Percentiles rank a stretch among this genome's conserved stretches.
Evolutionary conservation across 2,888 invertebrate species (phyloP).

Genomic region (Autographa gamma): DNA sequence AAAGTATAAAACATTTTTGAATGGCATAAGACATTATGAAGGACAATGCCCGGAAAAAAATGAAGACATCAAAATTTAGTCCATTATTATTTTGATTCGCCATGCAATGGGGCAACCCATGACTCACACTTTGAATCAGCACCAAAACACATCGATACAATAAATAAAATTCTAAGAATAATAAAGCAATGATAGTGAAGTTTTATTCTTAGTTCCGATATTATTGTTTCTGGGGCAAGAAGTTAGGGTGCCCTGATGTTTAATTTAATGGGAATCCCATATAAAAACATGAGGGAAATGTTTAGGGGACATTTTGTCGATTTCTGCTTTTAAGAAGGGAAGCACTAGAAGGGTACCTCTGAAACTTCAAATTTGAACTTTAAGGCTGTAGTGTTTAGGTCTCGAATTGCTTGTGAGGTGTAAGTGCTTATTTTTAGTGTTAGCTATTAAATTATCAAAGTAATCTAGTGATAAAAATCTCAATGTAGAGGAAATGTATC

Average conservation of each 20-base stretch:
- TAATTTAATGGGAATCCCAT: constrained; percentile 65
- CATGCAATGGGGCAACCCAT: not conserved
- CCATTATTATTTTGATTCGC: constrained; percentile 1
- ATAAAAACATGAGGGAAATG: constrained; percentile 69
- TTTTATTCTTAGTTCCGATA: constrained; percentile 68
- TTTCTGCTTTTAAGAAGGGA: constrained; percentile 58
- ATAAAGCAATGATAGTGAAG: constrained; percentile 62
- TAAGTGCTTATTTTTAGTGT: constrained; percentile 49
- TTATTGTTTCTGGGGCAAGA: constrained; percentile 71
- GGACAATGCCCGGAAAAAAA: constrained; percentile 2
- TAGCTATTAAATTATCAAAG: constrained; percentile 59
- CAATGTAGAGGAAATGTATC: constrained; percentile 52
- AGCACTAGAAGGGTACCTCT: constrained; percentile 26
- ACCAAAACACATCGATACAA: constrained; percentile 15
- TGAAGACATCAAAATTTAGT: not conserved
- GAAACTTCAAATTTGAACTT: constrained; percentile 21
- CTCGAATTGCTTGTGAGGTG: not conserved
- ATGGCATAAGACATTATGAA: not conserved
- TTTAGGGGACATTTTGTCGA: constrained; percentile 64
- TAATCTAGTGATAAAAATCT: constrained; percentile 61
- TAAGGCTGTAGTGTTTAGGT: not conserved
- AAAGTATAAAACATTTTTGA: constrained; percentile 1
- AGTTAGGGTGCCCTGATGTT: constrained; percentile 64
- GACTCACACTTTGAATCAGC: not conserved
- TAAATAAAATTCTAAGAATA: constrained; percentile 49